A percentile compares a stretch with the other conserved stretches of the same genome.
Evolutionary conservation across 2,888 invertebrate genomes (phyloP).

Genomic region (Eristalis pertinax): DNA sequence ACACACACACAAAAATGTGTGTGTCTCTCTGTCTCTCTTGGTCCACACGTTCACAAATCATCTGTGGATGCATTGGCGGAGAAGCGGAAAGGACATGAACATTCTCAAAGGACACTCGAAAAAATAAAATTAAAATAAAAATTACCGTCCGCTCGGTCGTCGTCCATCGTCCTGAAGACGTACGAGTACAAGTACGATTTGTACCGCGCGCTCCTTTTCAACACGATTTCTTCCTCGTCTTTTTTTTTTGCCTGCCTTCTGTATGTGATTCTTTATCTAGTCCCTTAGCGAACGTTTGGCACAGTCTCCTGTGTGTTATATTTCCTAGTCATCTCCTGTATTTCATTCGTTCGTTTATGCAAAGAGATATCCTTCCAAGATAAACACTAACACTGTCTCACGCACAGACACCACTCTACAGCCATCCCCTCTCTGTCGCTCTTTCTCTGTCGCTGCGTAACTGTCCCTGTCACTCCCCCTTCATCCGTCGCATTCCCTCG

Average conservation of each 20-base stretch:
- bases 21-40: background rate
- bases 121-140: no score
- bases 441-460: background rate
- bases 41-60: background rate
- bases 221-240: background rate
- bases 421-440: background rate
- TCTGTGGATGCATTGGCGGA: constrained; percentile 23
- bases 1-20: constrained; percentile 10
- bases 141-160: background rate
- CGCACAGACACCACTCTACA: background rate
- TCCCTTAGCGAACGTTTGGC: background rate
- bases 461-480: background rate
- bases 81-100: constrained; percentile 17
- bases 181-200: background rate
- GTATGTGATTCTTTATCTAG: constrained; percentile 21
- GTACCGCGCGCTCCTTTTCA: background rate
- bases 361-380: constrained; percentile 42
- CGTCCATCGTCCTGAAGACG: constrained; percentile 26
- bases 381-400: constrained; percentile 33
- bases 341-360: constrained; percentile 47
- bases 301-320: constrained; percentile 1
- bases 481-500: background rate
- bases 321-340: constrained; percentile 31
- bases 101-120: background rate
- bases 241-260: background rate